Evolutionary conservation across 2,797 vertebrate genomes (phyloP), one percentile per base, ranked within the genome.

Genomic region (Calcarius lapponicus): DNA sequence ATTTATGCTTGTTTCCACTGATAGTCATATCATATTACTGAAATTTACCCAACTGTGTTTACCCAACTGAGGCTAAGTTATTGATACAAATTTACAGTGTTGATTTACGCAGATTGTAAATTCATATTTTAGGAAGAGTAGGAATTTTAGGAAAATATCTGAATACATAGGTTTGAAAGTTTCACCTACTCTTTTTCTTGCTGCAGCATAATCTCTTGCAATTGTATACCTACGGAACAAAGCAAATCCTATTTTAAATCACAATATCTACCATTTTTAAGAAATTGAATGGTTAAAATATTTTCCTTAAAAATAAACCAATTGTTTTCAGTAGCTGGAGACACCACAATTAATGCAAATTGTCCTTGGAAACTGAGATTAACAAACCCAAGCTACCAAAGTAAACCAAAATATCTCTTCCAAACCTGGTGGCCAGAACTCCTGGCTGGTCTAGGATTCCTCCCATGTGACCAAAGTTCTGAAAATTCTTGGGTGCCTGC

Each of bases 391-490:
- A 75, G 18, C 13, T 11, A 61, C 47, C 18, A 42, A 53, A 38
- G 7, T 0, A 2, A 57, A 20, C 5, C 21, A 90, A 72, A 87
- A 57, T 6, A 64, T 6, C 17, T 38, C 29, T 71, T 69, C 29
- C 34, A 20, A 61, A 71, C 42, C 0, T 3, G 0, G 1, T 19
- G n/a, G 9, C 4, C 17, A 38, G 51, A 70, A 34, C 25, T 43
- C 18, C 28, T 61, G n/a, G 5, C 6, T 67, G 5, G 3, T 32
- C 32, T 11, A 17, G 42, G 11, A 48, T 36, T 31, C 47, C 20
- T 64, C 5, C 1, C 3, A 10, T 2, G 0, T 5, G 1, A 29
- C 3, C 15, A 16, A 22, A 38, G 5, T 21, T 78, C 19, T 34
- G 73, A 38, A 62, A 64, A 21, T 1, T 3, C 7, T n/a, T 18